Evolutionary conservation across 1,140 invertebrate species (phyloP), one percentile per base, ranked within the genome.

Genomic region (Pinna nobilis): DNA sequence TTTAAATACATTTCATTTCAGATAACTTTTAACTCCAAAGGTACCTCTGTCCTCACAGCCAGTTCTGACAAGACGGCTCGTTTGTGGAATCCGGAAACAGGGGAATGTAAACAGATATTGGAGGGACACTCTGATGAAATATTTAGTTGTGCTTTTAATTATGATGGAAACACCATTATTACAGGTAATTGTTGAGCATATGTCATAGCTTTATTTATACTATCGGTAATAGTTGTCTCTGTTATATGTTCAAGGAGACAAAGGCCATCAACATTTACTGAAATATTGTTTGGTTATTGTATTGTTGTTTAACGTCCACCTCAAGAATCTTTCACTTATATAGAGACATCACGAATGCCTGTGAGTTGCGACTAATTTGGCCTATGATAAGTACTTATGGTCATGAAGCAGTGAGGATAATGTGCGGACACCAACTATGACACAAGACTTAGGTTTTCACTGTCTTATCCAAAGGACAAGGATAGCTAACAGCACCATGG

Each of bases 1-100:
- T 6, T 44, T 9, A 44, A 47, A 18, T 20, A 47, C 2, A 18
- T 2, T 33, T n/a, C 37, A 35, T 59, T 63, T 3, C 81, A 92
- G 94, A 93, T 95, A 7, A 94, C 92, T 85, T 95, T 95, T 88
- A 94, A 94, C 88, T 94, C 94, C 9, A 92, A 92, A 49, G 94
- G 94, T 3, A 91, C 91, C 11, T 90, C 92, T 73, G 82, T 95
- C 20, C 86, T 95, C 75, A 94, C 94, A 0, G 93, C 93, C 2
- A 95, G 94, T 39, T 91, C 92, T 9, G 94, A 95, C 82, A 91
- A 91, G 67, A 94, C 93, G 7, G 93, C 94, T 0, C 89, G 93
- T n/a, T 79, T 95, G 5, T 95, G 94, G 94, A 92, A 94, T 66
- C 87, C 92, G 0, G 91, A 92, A 44, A 92, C 91, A 1, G 94